phyloP scores from a whole-genome alignment of 1,140 invertebrate species.

The Drosophila asahinai region DNA sequence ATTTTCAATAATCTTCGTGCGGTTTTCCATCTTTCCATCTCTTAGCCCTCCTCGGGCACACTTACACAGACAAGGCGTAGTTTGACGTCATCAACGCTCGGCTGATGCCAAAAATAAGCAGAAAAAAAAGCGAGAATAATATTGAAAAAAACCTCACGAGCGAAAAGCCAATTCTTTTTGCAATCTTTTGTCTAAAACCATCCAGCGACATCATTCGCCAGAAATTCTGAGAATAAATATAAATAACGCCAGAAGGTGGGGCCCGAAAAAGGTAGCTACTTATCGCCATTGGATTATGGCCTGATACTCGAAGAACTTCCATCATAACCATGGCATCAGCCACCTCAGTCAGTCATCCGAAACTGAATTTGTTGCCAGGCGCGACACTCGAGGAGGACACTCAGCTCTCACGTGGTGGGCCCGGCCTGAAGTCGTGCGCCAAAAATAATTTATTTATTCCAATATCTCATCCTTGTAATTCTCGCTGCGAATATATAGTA shows the following conservation, averaged over 20 bases:
- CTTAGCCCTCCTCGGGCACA: slow-evolving; percentile 3
- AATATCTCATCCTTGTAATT: slow-evolving; percentile 51
- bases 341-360: slow-evolving; percentile 19
- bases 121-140: slow-evolving; percentile 28
- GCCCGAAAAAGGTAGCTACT: slow-evolving; percentile 21
- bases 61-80: slow-evolving; percentile 49
- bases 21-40: slow-evolving; percentile 50
- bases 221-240: slow-evolving; percentile 60
- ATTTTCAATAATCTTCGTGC: slow-evolving; percentile 71
- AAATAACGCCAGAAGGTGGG: slow-evolving; percentile 39
- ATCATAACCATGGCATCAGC: slow-evolving; percentile 57
- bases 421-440: slow-evolving; percentile 58
- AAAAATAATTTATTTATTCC: slow-evolving; percentile 76
- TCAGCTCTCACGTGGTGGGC: slow-evolving; percentile 22
- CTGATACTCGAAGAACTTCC: slow-evolving; percentile 32
- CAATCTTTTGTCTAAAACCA: slow-evolving; percentile 63
- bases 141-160: slow-evolving; percentile 41
- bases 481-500: slow-evolving; percentile 16
- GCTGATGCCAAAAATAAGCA: slow-evolving; percentile 41
- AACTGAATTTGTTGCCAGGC: slow-evolving; percentile 45
- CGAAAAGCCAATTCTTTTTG: slow-evolving; percentile 56
- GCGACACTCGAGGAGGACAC: slow-evolving; percentile 21
- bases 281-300: slow-evolving; percentile 45
- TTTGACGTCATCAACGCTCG: slow-evolving; percentile 71
- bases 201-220: slow-evolving; percentile 63